Evolutionary conservation across 2,888 invertebrate species (phyloP), one percentile per base, ranked within the genome.

Genomic region (Galeruca laticollis): DNA sequence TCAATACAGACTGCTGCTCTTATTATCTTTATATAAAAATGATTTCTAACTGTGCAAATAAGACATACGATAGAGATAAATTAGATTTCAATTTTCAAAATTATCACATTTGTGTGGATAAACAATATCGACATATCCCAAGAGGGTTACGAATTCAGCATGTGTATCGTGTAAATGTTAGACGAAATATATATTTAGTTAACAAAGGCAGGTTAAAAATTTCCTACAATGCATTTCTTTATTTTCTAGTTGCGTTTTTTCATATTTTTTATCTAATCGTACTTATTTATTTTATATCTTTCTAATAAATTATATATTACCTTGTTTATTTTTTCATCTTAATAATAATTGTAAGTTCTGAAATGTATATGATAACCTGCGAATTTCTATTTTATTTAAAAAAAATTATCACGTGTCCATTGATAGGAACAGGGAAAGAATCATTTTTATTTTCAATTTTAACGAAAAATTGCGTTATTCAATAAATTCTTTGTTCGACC

Each of bases 231-330:
- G 56, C 15, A 10, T 57, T 57, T 35, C 15, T 57, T 18, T 2
- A 18, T 18, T 35, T 35, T 57, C 9, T 35, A 1, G 33, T 57
- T 11, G 15, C 15, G 5, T 10, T 57, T 10, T 3, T 57, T 18
- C 56, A 57, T 35, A 35, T 57, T 10, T 11, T 57, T 6, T 57
- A 57, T 57, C 33, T 57, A 10, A 15, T 57, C 3, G 9, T 57
- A 35, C 11, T 57, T 18, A n/a, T 57, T 9, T 57, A 57, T 35
- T 31, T 57, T 18, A 57, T 33, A 18, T 35, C 35, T 57, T 57
- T 31, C 3, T 57, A 18, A 33, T 57, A 20, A 56, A 35, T 15
- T 18, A n/a, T n/a, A n/a, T n/a, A n/a, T n/a, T n/a, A n/a, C n/a
- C n/a, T n/a, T n/a, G n/a, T n/a, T n/a, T n/a, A n/a, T 26, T 26